Evolutionary conservation across 1,140 invertebrate genomes (phyloP), one percentile per base, ranked within the genome.

Genomic region (Pseudomyrmex flavicornis): DNA sequence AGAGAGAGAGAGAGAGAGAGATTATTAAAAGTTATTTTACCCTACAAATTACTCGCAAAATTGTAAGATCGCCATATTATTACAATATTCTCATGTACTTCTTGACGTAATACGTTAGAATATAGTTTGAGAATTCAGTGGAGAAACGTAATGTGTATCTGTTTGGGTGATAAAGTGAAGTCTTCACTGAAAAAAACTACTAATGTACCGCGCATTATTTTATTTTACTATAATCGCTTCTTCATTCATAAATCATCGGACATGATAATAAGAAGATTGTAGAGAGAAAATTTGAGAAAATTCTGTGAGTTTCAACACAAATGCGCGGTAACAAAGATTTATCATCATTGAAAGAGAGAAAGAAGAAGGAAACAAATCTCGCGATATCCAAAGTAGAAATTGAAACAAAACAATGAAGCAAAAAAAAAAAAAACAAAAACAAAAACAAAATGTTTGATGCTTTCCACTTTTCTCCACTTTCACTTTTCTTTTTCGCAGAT

Each of bases 311-410:
- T 56, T 13, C 75, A 68, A 52, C 46, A 56, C 48, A 56, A 74
- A 26, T 68, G 66, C 56, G 56, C 56, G 56, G 26, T 77, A 48
- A 69, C 35, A 35, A 69, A 77, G 54, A 59, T 77, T 77, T 77
- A 77, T 77, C 56, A 69, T 58, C 48, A 56, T 50, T 54, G 62
- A 68, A 56, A 48, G 63, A 68, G 54, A n/a, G 44, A n/a, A n/a
- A n/a, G 54, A 52, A 77, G 26, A 46, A 56, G 68, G 15, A 17
- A 13, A 54, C 50, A 56, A 77, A 68, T 69, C 63, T 56, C 75
- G 44, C 75, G 63, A 77, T 77, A 56, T 77, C 50, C 63, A 69
- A 69, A 63, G 2, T 35, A 46, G 50, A 77, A 77, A 77, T 77
- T 77, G 68, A 56, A 77, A 56, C 35, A 35, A 69, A 77, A 69